Conservation (phyloP, 2,113 vertebrate genomes). For the Esox niger region DNA sequence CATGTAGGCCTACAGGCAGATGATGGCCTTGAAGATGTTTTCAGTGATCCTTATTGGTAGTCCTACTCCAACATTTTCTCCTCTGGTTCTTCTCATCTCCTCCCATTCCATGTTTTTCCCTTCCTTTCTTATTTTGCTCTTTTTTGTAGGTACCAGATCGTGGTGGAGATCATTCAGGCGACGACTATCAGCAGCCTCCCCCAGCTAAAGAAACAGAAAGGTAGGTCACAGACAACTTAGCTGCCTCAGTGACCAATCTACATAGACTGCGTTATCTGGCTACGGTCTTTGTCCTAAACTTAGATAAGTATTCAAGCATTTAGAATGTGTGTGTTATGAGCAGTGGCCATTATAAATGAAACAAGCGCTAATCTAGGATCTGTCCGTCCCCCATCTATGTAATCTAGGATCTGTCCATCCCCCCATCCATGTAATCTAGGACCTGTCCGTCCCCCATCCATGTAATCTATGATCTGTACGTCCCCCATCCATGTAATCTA, state of each 20-base stretch:
- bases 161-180: constrained; percentile 97
- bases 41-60: not conserved
- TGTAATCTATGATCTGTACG: no score
- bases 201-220: constrained; percentile 95
- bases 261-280: not conserved
- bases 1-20: no score
- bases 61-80: not conserved
- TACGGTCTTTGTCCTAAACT: not conserved
- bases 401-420: no score
- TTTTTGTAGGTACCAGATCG: constrained; percentile 90
- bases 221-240: constrained; percentile 62
- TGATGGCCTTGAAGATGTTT: no score
- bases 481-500: no score
- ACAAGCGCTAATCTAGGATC: not conserved
- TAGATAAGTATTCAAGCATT: not conserved
- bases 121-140: not conserved
- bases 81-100: not conserved
- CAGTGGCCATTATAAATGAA: no score
- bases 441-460: no score
- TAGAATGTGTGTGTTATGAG: no score
- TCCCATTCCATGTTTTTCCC: not conserved
- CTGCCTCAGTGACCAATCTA: not conserved
- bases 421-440: no score
- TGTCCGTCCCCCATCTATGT: no score
- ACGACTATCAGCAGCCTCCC: constrained; percentile 97